These are phyloP conservation scores for Sebastes hubbsi DNA, from an alignment of 2,797 vertebrate genomes.

Conservation along the genomic window DNA sequence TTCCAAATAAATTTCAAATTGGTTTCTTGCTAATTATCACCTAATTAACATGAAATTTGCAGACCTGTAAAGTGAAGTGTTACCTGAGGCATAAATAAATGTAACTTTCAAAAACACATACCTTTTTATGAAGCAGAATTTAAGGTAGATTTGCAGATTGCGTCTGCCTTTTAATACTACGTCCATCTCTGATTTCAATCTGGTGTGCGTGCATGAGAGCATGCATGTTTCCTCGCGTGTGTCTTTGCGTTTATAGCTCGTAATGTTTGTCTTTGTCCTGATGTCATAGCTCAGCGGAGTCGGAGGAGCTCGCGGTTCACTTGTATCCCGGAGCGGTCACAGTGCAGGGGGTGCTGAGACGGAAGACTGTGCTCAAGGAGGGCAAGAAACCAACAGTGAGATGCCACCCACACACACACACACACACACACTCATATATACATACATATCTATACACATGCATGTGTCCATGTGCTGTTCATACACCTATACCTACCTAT, in stretches of 20 bases:
- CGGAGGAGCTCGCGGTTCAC: slow-evolving; percentile 96
- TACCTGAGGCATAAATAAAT: no score
- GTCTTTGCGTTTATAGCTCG: not conserved
- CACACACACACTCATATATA: not conserved
- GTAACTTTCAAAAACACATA: not conserved
- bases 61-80: no score
- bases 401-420: slow-evolving; percentile 2
- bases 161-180: slow-evolving; percentile 22
- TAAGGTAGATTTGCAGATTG: slow-evolving; percentile 54
- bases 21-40: no score
- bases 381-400: slow-evolving; percentile 98
- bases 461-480: slow-evolving; percentile 6
- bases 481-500: not conserved
- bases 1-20: no score
- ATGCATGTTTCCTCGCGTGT: slow-evolving; percentile 1
- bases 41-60: no score
- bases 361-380: slow-evolving; percentile 97
- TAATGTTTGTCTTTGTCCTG: slow-evolving; percentile 41
- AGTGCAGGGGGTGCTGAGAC: slow-evolving; percentile 94
- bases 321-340: slow-evolving; percentile 95
- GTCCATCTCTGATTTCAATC: slow-evolving; percentile 26
- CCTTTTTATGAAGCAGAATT: not conserved
- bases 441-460: not conserved
- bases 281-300: slow-evolving; percentile 91
- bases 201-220: slow-evolving; percentile 6